A percentile compares a stretch with the other conserved stretches of the same genome.
These are phyloP conservation scores for Hiodon alosoides DNA, from an alignment of 2,113 vertebrate species.

Conservation along the genomic window DNA sequence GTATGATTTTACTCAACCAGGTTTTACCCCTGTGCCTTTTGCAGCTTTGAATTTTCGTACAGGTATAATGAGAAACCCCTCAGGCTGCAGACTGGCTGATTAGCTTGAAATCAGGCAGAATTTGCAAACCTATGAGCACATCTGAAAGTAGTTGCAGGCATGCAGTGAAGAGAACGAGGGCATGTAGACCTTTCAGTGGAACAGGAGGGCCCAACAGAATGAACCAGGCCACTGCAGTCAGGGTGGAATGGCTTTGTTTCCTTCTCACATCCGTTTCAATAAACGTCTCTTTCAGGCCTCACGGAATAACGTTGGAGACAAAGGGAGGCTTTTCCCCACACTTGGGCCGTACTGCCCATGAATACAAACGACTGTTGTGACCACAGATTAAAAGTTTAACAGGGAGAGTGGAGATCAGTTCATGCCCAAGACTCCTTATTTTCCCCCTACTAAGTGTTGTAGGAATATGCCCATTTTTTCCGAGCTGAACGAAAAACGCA, in stretches of 20 bases:
- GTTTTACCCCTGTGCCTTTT: neutral
- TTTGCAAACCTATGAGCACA: conserved; percentile 16
- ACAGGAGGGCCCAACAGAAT: conserved; percentile 34
- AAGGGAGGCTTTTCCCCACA: conserved; percentile 23
- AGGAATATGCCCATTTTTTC: conserved; percentile 7
- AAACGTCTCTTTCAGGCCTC: conserved; percentile 37
- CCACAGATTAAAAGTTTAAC: neutral
- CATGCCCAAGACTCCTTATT: neutral
- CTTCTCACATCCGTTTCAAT: conserved; percentile 41
- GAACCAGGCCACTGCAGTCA: conserved; percentile 21
- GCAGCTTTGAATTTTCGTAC: neutral
- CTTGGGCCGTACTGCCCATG: conserved; percentile 13
- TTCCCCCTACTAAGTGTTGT: neutral
- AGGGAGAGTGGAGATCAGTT: conserved; percentile 1
- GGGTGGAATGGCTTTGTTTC: conserved; percentile 41
- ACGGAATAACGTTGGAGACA: conserved; percentile 26
- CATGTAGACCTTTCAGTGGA: conserved; percentile 39
- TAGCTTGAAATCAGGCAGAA: conserved; percentile 42
- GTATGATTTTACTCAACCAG: neutral
- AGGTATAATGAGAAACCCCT: conserved; percentile 27
- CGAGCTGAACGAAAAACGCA: conserved; percentile 5
- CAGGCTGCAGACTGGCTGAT: conserved; percentile 31
- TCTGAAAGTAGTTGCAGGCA: conserved; percentile 34
- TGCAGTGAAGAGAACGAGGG: conserved; percentile 24
- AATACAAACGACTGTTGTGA: conserved; percentile 42